Conservation (phyloP, 64 coral and sea anemone genomes). For the Pocillopora verrucosa region DNA sequence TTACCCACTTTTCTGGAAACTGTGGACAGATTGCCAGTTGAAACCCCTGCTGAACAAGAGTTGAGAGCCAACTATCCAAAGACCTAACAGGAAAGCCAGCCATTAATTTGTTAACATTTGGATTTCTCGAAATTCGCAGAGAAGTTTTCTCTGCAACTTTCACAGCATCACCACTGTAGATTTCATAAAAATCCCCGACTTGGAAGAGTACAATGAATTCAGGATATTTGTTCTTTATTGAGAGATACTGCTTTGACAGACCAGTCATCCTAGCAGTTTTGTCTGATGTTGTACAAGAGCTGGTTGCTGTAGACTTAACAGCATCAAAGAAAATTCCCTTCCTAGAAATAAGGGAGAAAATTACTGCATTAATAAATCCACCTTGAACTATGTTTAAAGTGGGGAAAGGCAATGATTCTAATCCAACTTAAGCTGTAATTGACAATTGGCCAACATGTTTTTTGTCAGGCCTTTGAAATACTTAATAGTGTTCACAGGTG, state of each 20-base stretch:
- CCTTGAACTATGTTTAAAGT: no score
- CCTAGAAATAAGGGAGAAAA: not conserved
- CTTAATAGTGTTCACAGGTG: no score
- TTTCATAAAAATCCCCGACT: conserved; percentile 93
- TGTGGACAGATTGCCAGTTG: conserved; percentile 85
- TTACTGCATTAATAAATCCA: no score
- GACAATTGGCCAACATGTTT: no score
- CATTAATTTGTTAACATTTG: conserved; percentile 85
- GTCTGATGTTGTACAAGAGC: not conserved
- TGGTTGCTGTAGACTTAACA: not conserved
- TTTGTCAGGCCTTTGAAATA: no score
- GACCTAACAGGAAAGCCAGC: conserved; percentile 89
- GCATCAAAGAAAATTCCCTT: not conserved
- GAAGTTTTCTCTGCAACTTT: conserved; percentile 88
- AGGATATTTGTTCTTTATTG: conserved; percentile 73
- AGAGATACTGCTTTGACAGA: conserved; percentile 64
- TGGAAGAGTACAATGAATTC: conserved; percentile 90
- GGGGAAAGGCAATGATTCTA: no score
- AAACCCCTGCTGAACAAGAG: conserved; percentile 89
- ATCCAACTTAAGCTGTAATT: no score
- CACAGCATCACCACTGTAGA: conserved; percentile 84
- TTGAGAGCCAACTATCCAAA: conserved; percentile 86
- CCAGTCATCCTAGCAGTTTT: conserved; percentile 66
- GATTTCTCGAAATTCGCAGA: conserved; percentile 71
- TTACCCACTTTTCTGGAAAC: conserved; percentile 75